phyloP scores from a whole-genome alignment of 2,888 invertebrate species.

The Drosophila meridiana region DNA sequence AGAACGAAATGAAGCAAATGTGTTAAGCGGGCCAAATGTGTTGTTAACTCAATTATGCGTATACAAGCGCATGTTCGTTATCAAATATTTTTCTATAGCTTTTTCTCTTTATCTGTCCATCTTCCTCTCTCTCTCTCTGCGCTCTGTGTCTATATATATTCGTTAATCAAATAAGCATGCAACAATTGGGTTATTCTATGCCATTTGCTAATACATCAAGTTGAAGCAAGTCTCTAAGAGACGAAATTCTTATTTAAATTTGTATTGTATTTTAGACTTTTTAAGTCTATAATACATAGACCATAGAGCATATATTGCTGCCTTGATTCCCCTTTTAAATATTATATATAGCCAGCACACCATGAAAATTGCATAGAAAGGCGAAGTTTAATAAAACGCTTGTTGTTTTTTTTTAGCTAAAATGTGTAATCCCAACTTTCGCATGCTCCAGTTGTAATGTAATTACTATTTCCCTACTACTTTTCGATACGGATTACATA shows the following conservation, averaged over 20 bases:
- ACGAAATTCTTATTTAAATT: background rate
- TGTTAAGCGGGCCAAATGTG: constrained; percentile 15
- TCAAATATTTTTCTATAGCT: constrained; percentile 6
- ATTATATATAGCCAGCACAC: background rate
- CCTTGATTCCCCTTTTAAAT: background rate
- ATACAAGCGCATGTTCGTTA: background rate
- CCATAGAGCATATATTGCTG: background rate
- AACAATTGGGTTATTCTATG: constrained; percentile 6
- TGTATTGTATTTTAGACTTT: background rate
- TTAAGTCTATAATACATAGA: background rate
- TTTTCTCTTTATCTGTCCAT: too few relatives aligned
- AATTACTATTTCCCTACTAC: too few relatives aligned
- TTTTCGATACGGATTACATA: background rate
- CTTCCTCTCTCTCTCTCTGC: background rate
- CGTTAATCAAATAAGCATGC: constrained; percentile 3
- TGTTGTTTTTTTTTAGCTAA: background rate
- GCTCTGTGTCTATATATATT: background rate
- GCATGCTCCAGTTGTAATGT: too few relatives aligned
- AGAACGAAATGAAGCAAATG: constrained; percentile 10
- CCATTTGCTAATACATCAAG: constrained; percentile 3
- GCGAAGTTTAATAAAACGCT: background rate
- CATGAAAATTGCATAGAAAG: background rate
- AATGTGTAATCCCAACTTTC: background rate
- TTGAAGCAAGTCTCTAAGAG: background rate
- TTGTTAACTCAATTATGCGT: constrained; percentile 16